Evolutionary conservation across 2,888 invertebrate species (phyloP).

Genomic region (Lasioglossum marginatum): DNA sequence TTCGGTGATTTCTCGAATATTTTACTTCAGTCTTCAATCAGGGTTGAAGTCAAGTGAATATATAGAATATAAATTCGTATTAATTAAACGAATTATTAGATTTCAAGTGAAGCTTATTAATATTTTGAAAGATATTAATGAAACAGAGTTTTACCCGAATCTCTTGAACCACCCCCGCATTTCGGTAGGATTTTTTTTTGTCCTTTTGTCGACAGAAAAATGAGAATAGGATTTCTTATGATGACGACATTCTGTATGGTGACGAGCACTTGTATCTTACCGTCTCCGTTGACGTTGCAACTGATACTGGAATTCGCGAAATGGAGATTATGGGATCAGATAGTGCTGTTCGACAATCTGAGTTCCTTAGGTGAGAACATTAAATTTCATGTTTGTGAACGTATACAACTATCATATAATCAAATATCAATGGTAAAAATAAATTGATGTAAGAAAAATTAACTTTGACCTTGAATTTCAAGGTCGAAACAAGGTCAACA

Average conservation of each 20-base stretch:
- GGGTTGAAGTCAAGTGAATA: background rate
- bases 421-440: no score
- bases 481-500: no score
- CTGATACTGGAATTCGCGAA: constrained; percentile 86
- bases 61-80: background rate
- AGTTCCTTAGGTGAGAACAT: constrained; percentile 68
- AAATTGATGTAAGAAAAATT: no score
- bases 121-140: background rate
- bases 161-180: background rate
- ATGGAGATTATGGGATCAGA: constrained; percentile 86
- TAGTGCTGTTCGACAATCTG: constrained; percentile 84
- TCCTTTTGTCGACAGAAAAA: background rate
- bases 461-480: no score
- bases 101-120: background rate
- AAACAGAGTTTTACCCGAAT: background rate
- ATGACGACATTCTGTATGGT: constrained; percentile 15
- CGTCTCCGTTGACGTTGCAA: constrained; percentile 82
- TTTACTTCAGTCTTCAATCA: background rate
- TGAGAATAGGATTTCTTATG: constrained; percentile 38
- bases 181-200: background rate
- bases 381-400: background rate
- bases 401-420: no score
- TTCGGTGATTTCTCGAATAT: background rate
- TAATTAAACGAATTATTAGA: background rate
- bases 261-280: constrained; percentile 63